Evolutionary conservation across 2,113 vertebrate genomes (phyloP), one percentile per base, ranked within the genome.

Genomic region (Muscicapa adusta): DNA sequence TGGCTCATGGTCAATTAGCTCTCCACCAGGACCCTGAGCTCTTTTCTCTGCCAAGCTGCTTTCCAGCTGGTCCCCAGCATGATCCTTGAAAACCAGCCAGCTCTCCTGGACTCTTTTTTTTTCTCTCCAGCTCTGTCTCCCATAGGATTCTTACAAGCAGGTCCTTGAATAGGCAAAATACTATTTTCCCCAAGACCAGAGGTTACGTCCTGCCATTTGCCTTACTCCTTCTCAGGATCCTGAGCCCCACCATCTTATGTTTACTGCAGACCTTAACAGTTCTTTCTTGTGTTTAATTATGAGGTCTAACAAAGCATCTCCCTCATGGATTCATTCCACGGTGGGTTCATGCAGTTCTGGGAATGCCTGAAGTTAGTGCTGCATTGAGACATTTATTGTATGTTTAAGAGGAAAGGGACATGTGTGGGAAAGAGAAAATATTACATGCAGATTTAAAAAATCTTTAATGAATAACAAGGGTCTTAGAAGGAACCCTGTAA

Each of bases 321-420:
- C 31, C 4, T 48, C 13, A 6, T 31, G 31, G 26, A 48, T 71
- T 72, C 11, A 20, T 43, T n/a, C 14, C 54, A 24, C 0, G 0
- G 8, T 17, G 28, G 9, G 8, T 42, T 83, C 20, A 20, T 80
- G 50, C n/a, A 4, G 8, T 76, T 77, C 48, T 76, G 63, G 66
- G 61, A 68, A 57, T 60, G 42, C 18, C 2, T 51, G 45, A 90
- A 63, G 40, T 42, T 60, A 68, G 38, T 8, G 0, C 23, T 61
- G 33, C 23, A 3, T 40, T 56, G 60, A 53, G 45, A 53, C n/a
- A 23, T 25, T 56, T 61, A n/a, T 80, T 70, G 10, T 51, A 23
- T n/a, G 4, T 31, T 70, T 40, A 51, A 53, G 51, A 53, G 51
- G 51, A 53, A 29, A 78, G 20, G 19, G 60, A n/a, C 0, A 0